Evolutionary conservation across 2,888 invertebrate species (phyloP), one percentile per base, ranked within the genome.

Genomic region (Eupithecia abbreviata): DNA sequence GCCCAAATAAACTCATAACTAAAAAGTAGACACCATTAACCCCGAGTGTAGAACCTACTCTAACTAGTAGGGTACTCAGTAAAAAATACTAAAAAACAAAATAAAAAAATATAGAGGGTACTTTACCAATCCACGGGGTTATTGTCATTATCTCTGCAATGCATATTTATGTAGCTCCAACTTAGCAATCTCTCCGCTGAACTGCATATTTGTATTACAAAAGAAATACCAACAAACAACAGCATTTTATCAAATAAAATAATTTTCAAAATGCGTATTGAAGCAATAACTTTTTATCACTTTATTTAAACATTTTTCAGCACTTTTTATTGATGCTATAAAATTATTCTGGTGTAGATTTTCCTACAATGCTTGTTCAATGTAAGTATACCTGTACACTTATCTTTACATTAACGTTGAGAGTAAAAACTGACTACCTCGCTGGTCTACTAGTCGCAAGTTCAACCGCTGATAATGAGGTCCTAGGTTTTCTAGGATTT

Each of bases 121-220:
- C 66, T 45, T 12, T 77, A 93, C 92, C 92, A 93, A 82, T 91
- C 90, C 3, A 91, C 89, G 4, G 91, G 89, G 9, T 78, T 78
- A 74, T 90, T 85, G 0, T 83, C 77, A 79, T 90, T 87, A 77
- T 92, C 89, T 58, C 89, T 86, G 80, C 92, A 93, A 70, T 89
- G 84, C 6, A 91, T 49, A 78, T 86, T 87, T 7, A 88, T 82
- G 62, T 85, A 86, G 71, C 86, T 84, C 86, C 88, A 88, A 10
- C 86, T 86, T 43, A 77, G 58, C 15, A 75, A 72, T 51, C 5
- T 41, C 51, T 77, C 30, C 42, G 76, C 71, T 6, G 77, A 58
- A 70, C 79, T 73, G 67, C 73, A 79, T 43, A 76, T 80, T 73
- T 66, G 51, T n/a, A 82, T 69, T 67, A 84, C 12, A 62, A 84